A percentile compares a stretch with the other conserved stretches of the same genome.
phyloP scores from a whole-genome alignment of 2,113 vertebrate genomes.

The Leptobrachium ailaonicum region DNA sequence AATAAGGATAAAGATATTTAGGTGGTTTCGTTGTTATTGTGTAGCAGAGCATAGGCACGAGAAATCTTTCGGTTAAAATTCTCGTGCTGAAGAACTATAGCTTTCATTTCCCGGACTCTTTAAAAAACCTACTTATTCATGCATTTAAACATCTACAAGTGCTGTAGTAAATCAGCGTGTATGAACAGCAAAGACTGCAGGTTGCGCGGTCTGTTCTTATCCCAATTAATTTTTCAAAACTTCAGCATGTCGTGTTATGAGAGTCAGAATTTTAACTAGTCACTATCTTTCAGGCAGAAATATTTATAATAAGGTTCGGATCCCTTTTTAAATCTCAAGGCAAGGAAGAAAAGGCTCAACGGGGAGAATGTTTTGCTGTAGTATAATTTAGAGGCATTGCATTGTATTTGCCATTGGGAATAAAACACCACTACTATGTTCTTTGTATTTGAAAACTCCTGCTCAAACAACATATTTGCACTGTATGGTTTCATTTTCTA shows the following conservation, averaged over 20 bases:
- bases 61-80: constrained; percentile 18
- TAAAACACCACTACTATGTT: constrained; percentile 37
- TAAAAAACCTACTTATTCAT: constrained; percentile 38
- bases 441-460: constrained; percentile 44
- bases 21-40: neutral
- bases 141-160: constrained; percentile 29
- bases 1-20: neutral
- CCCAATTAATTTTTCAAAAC: constrained; percentile 45
- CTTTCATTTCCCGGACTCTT: constrained; percentile 3
- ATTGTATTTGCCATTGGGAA: constrained; percentile 46
- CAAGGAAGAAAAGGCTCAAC: constrained; percentile 20
- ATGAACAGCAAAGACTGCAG: constrained; percentile 37
- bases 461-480: constrained; percentile 47
- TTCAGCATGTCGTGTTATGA: constrained; percentile 19
- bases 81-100: neutral
- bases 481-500: constrained; percentile 45
- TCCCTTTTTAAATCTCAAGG: constrained; percentile 40
- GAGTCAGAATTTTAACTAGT: constrained; percentile 41
- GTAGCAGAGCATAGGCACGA: neutral
- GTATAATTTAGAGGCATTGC: constrained; percentile 40
- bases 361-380: constrained; percentile 30
- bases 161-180: constrained; percentile 37
- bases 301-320: constrained; percentile 47
- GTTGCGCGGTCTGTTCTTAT: constrained; percentile 29
- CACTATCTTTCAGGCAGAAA: constrained; percentile 41